Evolutionary conservation across 2,113 vertebrate genomes (phyloP), one percentile per base, ranked within the genome.

Genomic region (Aspiorhynchus laticeps): DNA sequence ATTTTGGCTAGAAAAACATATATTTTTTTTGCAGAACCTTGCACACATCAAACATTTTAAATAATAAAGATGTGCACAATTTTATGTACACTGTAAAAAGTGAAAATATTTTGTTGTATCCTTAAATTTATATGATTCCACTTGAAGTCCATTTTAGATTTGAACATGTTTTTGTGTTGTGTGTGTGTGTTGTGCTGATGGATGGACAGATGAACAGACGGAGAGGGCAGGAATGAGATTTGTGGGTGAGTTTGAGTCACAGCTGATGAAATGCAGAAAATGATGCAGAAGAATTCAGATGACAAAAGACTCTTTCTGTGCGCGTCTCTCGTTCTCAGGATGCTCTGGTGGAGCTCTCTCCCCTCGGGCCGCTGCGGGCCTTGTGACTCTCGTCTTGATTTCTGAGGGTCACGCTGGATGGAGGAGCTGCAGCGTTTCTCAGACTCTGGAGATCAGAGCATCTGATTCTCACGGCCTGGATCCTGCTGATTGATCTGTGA

Each of bases 241-340:
- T 67, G 61, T 83, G 82, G 82, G 82, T 74, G 80, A 73, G 87
- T 74, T 31, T 88, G 85, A 88, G 71, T 88, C 89, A 88, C 59
- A 88, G 83, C 69, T 81, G 85, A 85, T 87, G 85, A 90, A 90
- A 90, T 88, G 85, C 80, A 88, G 83, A 88, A 89, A 87, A 90
- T 87, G 87, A 88, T 86, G 87, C 71, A 46, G 71, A 90, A 88
- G 63, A 81, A 87, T 90, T 88, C 83, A 74, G 67, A 82, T 51
- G 51, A 90, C 87, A 90, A 85, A 63, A 88, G 83, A 61, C 28
- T 73, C 76, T 38, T 53, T 71, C 38, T 43, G 28, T 81, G 26
- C 56, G 14, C 75, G 15, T 85, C 59, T 87, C 63, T 69, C 41
- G 61, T 51, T 65, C 76, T 86, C 46, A 78, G 36, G 19, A 2